Base-by-base conservation (phyloP, 2,113 vertebrate genomes). In the Chaenocephalus aceratus region DNA sequence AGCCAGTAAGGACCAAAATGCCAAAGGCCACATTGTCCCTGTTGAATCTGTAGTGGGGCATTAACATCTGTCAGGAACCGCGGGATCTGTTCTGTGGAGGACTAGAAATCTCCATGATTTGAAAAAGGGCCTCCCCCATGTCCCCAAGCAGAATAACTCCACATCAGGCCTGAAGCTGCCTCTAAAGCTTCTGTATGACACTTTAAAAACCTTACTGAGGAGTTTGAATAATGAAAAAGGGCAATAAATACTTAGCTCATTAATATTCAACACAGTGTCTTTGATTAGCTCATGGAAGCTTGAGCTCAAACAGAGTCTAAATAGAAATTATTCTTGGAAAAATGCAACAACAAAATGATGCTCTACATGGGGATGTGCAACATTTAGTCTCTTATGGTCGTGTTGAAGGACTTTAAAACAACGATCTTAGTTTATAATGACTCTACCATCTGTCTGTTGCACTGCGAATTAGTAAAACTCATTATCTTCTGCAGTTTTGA, bases 1-100 rank as follows among this genome's bases (percentile, higher is more conserved):
- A 61, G 4, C 21, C n/a, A 44, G 49, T 23, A 14, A 77, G 30
- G 51, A 75, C 60, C 48, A 76, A 78, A 67, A 78, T 26, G 63
- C 72, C 30, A 26, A 21, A 54, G 26, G 30, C 52, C 48, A 21
- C 59, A 10, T 63, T 41, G 46, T 80, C 60, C 21, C 66, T 65
- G 7, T 54, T 64, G 23, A 34, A 68, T 69, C 68, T 59, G 36
- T 52, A 18, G 36, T 71, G 30, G 21, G 34, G 23, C 67, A n/a
- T 68, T n/a, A 79, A 84, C 77, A 79, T 84, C 80, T 75, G 80
- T 69, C 26, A 68, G 18, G 78, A 80, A 72, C 61, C 71, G 63
- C 64, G 70, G 54, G 60, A 80, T 71, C 18, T 36, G n/a, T 64
- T 79, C 26, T 63, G n/a, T 10, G 45, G 57, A 82, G 67, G 74